Percentiles rank a stretch among this genome's conserved stretches.
Conservation (phyloP, 2,888 invertebrate genomes). For the Julus scanicus region DNA sequence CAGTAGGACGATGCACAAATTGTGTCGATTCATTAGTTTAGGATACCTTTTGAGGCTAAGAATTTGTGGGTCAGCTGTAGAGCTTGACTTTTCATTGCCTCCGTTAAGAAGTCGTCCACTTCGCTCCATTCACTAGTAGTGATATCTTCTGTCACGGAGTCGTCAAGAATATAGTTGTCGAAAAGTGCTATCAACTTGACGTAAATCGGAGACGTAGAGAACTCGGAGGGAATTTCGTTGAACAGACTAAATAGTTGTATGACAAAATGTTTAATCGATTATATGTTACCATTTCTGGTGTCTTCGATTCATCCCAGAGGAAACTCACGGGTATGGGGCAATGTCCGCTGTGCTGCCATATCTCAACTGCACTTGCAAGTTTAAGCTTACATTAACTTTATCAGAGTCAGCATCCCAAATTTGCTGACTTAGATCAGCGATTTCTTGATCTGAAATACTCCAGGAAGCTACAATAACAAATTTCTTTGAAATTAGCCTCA, state of each 20-base stretch:
- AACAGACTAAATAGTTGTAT: constrained; percentile 73
- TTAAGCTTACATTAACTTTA: constrained; percentile 44
- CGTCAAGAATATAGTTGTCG: constrained; percentile 86
- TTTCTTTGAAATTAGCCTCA: neutral
- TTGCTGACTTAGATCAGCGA: constrained; percentile 40
- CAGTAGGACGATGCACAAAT: too few relatives aligned
- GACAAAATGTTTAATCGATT: neutral
- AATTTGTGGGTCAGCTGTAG: constrained; percentile 79
- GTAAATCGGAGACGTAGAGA: constrained; percentile 71
- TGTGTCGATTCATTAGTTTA: too few relatives aligned
- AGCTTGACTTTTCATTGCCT: constrained; percentile 79
- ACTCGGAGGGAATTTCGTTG: constrained; percentile 70
- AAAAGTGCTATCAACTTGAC: constrained; percentile 78
- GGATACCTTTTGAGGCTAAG: constrained; percentile 71
- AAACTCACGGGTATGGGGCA: constrained; percentile 80
- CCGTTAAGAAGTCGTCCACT: constrained; percentile 82
- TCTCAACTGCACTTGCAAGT: constrained; percentile 77
- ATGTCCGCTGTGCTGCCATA: constrained; percentile 76
- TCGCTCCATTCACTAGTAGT: constrained; percentile 78
- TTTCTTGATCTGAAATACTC: constrained; percentile 52
- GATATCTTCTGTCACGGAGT: constrained; percentile 79
- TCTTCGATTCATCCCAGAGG: neutral
- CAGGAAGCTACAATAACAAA: neutral
- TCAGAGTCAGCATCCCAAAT: constrained; percentile 53
- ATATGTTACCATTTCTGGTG: neutral